These are phyloP conservation scores for Melieria omissa DNA, from an alignment of 2,888 invertebrate species.

Conservation along the genomic window DNA sequence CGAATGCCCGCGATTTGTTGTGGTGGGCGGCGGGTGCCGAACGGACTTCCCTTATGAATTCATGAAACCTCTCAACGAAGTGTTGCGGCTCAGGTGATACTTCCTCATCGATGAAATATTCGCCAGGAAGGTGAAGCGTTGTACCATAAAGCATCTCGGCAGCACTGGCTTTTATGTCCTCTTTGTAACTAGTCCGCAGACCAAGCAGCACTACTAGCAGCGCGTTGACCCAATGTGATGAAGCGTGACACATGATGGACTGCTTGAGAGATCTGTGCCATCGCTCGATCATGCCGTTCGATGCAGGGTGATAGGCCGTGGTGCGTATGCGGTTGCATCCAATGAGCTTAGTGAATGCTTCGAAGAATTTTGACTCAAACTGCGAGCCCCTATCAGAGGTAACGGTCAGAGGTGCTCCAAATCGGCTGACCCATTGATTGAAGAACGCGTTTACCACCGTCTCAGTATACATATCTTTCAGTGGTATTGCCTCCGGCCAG, in stretches of 20 bases:
- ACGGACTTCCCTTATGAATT: too few relatives aligned
- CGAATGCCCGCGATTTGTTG: too few relatives aligned
- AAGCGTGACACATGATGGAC: constrained; percentile 39
- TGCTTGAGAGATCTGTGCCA: constrained; percentile 12
- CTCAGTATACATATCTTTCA: constrained; percentile 1
- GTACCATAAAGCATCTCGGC: constrained; percentile 56
- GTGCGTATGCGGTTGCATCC: constrained; percentile 5
- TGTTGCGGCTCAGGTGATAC: constrained; percentile 17
- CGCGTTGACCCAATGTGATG: constrained; percentile 48
- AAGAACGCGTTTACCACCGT: constrained; percentile 17
- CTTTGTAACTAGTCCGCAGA: constrained; percentile 51
- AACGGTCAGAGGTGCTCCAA: constrained; percentile 14
- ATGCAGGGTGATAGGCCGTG: not conserved
- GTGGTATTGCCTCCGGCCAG: constrained; percentile 1
- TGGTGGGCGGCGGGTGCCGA: too few relatives aligned
- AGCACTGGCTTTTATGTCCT: constrained; percentile 50
- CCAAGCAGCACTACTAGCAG: constrained; percentile 59
- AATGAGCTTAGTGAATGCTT: constrained; percentile 10
- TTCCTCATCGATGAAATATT: constrained; percentile 39
- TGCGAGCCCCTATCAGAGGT: constrained; percentile 13
- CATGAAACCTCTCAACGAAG: constrained; percentile 35
- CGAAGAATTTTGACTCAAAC: constrained; percentile 19
- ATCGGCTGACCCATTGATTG: constrained; percentile 10
- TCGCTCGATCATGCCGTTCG: constrained; percentile 7
- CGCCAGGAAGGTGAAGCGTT: constrained; percentile 49